Evolutionary conservation across 2,888 invertebrate genomes (phyloP).

Genomic region (Chrysomela aeneicollis): DNA sequence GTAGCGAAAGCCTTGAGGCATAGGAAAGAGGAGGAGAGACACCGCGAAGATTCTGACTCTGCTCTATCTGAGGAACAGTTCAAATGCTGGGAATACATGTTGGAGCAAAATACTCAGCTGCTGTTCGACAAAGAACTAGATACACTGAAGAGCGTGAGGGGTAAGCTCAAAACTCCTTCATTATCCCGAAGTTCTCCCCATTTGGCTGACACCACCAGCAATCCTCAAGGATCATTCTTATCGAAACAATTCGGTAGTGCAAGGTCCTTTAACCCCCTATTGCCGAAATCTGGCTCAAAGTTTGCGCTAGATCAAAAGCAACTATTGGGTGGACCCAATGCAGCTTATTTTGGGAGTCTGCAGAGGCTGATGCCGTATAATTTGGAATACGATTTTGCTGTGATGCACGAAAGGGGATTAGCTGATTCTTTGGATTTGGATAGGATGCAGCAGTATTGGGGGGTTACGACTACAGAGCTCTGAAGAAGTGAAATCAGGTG

Average conservation of each 20-base stretch:
- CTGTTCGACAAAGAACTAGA: slow-evolving; percentile 83
- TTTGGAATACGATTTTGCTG: slow-evolving; percentile 84
- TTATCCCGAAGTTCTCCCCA: slow-evolving; percentile 77
- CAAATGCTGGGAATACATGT: slow-evolving; percentile 93
- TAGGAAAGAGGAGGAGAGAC: slow-evolving; percentile 68
- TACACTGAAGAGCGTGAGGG: slow-evolving; percentile 74
- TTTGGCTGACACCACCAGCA: slow-evolving; percentile 59
- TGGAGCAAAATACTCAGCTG: slow-evolving; percentile 89
- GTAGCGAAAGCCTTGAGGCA: slow-evolving; percentile 72
- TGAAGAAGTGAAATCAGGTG: slow-evolving; percentile 53
- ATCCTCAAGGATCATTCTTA: slow-evolving; percentile 64
- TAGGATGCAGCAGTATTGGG: slow-evolving; percentile 91
- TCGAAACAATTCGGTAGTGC: slow-evolving; percentile 84
- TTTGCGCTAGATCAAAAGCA: slow-evolving; percentile 69
- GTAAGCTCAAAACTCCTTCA: slow-evolving; percentile 64
- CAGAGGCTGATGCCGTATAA: slow-evolving; percentile 86
- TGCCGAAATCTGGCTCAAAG: slow-evolving; percentile 67
- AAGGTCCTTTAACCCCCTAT: slow-evolving; percentile 75
- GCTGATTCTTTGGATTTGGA: slow-evolving; percentile 83
- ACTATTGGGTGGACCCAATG: slow-evolving; percentile 78
- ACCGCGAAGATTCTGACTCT: slow-evolving; percentile 66
- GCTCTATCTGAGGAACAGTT: slow-evolving; percentile 84
- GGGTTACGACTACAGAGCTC: slow-evolving; percentile 86
- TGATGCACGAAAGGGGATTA: slow-evolving; percentile 79
- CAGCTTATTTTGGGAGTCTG: slow-evolving; percentile 86